Conservation (phyloP, 2,113 vertebrate genomes). For the Limnothrissa miodon region DNA sequence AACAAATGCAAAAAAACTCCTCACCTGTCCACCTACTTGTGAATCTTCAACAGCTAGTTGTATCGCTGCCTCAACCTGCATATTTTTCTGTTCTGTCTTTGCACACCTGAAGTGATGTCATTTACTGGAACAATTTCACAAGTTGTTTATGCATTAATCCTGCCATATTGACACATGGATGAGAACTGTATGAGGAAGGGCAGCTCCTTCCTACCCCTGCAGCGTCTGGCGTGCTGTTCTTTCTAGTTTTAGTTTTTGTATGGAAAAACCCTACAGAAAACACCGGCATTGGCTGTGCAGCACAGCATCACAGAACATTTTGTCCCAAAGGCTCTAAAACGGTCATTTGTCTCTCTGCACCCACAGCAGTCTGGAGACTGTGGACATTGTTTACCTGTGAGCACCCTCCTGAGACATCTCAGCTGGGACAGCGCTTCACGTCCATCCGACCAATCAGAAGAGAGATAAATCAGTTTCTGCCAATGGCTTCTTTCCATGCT, state of each 20-base stretch:
- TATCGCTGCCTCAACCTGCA: neutral
- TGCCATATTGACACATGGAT: neutral
- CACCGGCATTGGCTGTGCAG: neutral
- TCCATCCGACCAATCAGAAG: neutral
- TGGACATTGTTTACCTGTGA: slow-evolving; percentile 27
- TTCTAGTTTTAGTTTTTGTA: neutral
- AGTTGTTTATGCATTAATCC: neutral
- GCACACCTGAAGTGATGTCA: neutral
- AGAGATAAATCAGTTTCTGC: neutral
- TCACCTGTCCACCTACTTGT: neutral
- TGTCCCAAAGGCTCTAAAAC: slow-evolving; percentile 22
- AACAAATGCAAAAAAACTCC: neutral
- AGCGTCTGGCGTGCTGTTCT: neutral
- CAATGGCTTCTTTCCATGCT: slow-evolving; percentile 30
- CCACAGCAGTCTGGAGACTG: neutral
- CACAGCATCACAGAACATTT: slow-evolving; percentile 22
- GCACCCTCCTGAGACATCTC: slow-evolving; percentile 22
- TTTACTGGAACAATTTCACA: neutral
- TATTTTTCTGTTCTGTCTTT: neutral
- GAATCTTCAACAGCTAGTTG: neutral
- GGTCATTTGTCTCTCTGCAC: slow-evolving; percentile 38
- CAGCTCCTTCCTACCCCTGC: neutral
- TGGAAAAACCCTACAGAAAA: neutral
- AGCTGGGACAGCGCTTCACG: neutral
- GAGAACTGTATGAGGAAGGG: neutral